Percentiles rank a stretch among this genome's conserved stretches.
Conservation (phyloP, 2,888 invertebrate species). For the Timandra comae region DNA sequence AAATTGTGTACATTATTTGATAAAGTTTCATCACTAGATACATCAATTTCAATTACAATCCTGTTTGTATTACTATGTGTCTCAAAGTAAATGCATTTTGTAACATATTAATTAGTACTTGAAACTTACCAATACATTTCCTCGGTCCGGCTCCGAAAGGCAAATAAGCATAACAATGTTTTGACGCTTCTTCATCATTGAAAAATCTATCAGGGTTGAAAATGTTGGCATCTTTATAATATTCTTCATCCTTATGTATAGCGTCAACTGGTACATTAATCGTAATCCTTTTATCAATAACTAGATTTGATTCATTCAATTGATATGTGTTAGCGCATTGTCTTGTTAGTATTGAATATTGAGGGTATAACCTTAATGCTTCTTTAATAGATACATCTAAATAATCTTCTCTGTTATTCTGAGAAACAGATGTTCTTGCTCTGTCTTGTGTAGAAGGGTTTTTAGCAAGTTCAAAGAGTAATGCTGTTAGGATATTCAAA, state of each 20-base stretch:
- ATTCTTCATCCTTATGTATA: slow-evolving; percentile 49
- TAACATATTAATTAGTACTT: too few species aligned
- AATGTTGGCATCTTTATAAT: slow-evolving; percentile 43
- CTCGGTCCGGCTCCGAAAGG: slow-evolving; percentile 67
- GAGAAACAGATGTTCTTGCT: slow-evolving; percentile 37
- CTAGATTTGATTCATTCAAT: slow-evolving; percentile 44
- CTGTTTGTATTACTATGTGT: too few species aligned
- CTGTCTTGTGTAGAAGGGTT: slow-evolving; percentile 46
- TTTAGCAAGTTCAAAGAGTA: slow-evolving; percentile 54
- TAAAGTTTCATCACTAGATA: too few species aligned
- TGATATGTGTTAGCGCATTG: slow-evolving; percentile 56
- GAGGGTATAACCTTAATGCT: slow-evolving; percentile 56
- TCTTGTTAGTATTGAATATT: slow-evolving; percentile 54
- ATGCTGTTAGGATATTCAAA: slow-evolving; percentile 44
- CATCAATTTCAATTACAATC: too few species aligned
- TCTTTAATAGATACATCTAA: slow-evolving; percentile 58
- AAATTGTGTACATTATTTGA: too few species aligned
- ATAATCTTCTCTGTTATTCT: slow-evolving; percentile 39
- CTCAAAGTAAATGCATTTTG: too few species aligned
- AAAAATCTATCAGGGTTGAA: slow-evolving; percentile 62
- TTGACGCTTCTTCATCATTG: slow-evolving; percentile 31
- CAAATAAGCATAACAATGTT: slow-evolving; percentile 45
- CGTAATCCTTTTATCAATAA: slow-evolving; percentile 55
- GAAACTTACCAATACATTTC: slow-evolving; percentile 65
- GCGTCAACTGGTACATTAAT: slow-evolving; percentile 55